Conservation (phyloP, 1,140 invertebrate species). For the Fragariocoptes setiger region DNA sequence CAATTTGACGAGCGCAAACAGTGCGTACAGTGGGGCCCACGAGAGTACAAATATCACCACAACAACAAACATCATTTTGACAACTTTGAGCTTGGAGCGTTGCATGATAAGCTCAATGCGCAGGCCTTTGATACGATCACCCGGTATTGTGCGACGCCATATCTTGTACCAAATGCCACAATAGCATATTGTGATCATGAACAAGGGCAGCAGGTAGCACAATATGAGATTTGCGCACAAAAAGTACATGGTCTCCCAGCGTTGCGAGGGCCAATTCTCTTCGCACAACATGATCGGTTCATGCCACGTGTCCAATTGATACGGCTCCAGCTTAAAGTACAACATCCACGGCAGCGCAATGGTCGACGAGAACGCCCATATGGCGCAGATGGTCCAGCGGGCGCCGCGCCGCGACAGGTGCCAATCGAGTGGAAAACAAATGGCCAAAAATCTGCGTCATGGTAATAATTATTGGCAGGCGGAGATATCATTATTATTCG, state of each 20-base stretch:
- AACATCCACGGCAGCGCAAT: slow-evolving; percentile 60
- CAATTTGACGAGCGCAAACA: slow-evolving; percentile 24
- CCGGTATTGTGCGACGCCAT: slow-evolving; percentile 49
- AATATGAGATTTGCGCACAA: slow-evolving; percentile 54
- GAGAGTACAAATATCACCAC: slow-evolving; percentile 21
- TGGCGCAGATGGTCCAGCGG: slow-evolving; percentile 50
- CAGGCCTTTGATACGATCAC: slow-evolving; percentile 20
- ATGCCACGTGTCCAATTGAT: slow-evolving; percentile 11
- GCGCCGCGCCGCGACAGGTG: slow-evolving; percentile 59
- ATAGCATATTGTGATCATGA: slow-evolving; percentile 65
- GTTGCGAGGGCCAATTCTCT: slow-evolving; percentile 46
- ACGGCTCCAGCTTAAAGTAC: slow-evolving; percentile 44
- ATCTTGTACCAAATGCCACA: slow-evolving; percentile 70
- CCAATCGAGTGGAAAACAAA: slow-evolving; percentile 66
- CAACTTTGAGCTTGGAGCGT: slow-evolving; percentile 17
- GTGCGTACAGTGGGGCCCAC: slow-evolving; percentile 21
- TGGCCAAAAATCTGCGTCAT: slow-evolving; percentile 54
- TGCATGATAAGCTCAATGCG: slow-evolving; percentile 15
- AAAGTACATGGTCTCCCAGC: slow-evolving; percentile 49
- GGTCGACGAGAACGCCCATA: slow-evolving; percentile 52
- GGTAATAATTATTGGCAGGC: neutral
- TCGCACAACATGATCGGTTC: slow-evolving; percentile 27
- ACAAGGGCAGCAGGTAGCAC: slow-evolving; percentile 69
- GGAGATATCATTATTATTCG: neutral
- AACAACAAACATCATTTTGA: slow-evolving; percentile 22